Percentiles rank a stretch among this genome's conserved stretches.
phyloP scores from a whole-genome alignment of 2,797 vertebrate species.

The Acestrorhynchus altus region DNA sequence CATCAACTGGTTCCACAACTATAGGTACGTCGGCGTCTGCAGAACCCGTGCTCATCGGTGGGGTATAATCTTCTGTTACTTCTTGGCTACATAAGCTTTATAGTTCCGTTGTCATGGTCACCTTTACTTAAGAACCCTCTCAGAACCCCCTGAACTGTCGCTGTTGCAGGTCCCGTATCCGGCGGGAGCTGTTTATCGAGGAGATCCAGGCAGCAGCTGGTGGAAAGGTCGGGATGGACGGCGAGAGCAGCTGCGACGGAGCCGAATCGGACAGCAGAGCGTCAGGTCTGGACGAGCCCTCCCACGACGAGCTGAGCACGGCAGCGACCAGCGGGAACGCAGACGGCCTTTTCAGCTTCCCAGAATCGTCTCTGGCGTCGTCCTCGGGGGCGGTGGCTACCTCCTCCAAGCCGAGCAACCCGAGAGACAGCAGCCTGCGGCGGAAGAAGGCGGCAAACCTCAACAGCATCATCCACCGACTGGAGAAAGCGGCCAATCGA shows the following conservation, averaged over 20 bases:
- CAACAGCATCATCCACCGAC: constrained; percentile 99
- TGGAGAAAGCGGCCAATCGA: constrained; percentile 98
- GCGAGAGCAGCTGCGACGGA: constrained; percentile 93
- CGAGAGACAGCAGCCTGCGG: constrained; percentile 95
- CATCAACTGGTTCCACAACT: constrained; percentile 99
- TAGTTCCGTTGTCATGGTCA: no score
- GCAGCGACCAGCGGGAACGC: constrained; percentile 82
- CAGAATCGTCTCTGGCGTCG: constrained; percentile 71
- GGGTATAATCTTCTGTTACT: no score
- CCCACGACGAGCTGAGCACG: constrained; percentile 74
- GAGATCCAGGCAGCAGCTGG: constrained; percentile 96
- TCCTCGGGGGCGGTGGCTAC: constrained; percentile 57
- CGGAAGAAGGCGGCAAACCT: constrained; percentile 99
- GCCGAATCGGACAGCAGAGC: constrained; percentile 86
- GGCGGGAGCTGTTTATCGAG: constrained; percentile 97
- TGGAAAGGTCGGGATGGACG: constrained; percentile 84
- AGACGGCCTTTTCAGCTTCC: constrained; percentile 90
- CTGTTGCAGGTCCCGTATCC: constrained; percentile 93
- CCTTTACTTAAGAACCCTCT: constrained; percentile 19
- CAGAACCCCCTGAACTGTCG: constrained; percentile 94
- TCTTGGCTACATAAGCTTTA: no score
- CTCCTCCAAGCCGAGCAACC: constrained; percentile 73
- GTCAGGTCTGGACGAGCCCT: constrained; percentile 65
- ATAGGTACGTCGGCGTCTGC: no score
- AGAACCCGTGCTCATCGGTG: no score